Evolutionary conservation across 1,140 invertebrate genomes (phyloP).

Genomic region (Acromyrmex charruanus): DNA sequence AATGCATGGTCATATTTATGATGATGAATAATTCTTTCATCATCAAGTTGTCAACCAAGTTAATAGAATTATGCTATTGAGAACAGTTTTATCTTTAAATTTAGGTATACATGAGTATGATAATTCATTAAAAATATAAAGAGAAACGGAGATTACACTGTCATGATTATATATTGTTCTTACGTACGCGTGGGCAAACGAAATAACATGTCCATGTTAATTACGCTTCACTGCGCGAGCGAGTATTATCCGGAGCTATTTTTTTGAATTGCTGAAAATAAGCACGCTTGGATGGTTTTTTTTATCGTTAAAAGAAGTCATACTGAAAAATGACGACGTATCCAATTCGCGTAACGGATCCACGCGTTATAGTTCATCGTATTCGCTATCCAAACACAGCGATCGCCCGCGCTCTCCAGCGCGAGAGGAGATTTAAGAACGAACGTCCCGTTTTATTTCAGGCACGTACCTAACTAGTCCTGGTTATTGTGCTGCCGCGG

Average conservation of each 20-base stretch:
- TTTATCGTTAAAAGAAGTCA: not conserved
- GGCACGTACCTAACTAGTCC: slow-evolving; percentile 84
- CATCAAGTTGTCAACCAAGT: not conserved
- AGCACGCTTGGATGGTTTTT: not conserved
- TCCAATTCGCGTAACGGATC: slow-evolving; percentile 52
- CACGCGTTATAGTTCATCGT: slow-evolving; percentile 71
- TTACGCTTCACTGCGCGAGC: not conserved
- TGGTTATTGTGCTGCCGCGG: slow-evolving; percentile 85
- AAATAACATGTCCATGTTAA: slow-evolving; percentile 22
- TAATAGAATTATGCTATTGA: not conserved
- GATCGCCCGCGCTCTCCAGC: slow-evolving; percentile 51
- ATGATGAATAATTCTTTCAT: slow-evolving; percentile 10
- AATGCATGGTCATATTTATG: not conserved
- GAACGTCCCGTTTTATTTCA: slow-evolving; percentile 81
- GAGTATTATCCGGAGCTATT: not conserved
- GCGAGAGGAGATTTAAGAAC: slow-evolving; percentile 72
- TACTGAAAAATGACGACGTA: slow-evolving; percentile 44
- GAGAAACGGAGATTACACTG: not conserved
- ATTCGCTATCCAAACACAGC: slow-evolving; percentile 75
- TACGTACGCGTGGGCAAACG: not conserved
- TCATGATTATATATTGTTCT: not conserved
- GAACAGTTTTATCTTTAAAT: slow-evolving; percentile 18
- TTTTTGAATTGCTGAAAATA: slow-evolving; percentile 23
- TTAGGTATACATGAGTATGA: not conserved
- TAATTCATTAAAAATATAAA: slow-evolving; percentile 7